Evolutionary conservation across 2,113 vertebrate species (phyloP).

Genomic region (Alexandromys fortis): DNA sequence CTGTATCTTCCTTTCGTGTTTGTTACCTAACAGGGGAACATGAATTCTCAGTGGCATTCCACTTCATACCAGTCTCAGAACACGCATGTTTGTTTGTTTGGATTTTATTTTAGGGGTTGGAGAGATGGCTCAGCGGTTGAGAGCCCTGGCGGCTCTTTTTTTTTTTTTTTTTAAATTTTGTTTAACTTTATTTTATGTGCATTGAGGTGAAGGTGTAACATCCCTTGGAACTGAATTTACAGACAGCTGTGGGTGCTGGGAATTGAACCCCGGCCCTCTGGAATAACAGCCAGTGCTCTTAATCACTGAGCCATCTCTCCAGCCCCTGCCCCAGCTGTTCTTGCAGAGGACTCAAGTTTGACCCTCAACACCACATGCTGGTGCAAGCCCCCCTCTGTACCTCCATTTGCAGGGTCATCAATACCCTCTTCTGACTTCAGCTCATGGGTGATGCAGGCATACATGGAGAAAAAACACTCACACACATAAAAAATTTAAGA

Average conservation of each 20-base stretch:
- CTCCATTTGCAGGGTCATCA: not conserved
- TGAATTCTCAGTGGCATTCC: not conserved
- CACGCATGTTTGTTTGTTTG: not conserved
- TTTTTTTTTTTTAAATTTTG: no score
- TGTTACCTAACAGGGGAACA: not conserved
- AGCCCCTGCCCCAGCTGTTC: not conserved
- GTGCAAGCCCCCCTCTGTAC: not conserved
- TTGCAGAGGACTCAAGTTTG: not conserved
- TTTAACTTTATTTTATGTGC: not conserved
- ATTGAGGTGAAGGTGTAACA: not conserved
- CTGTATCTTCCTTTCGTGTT: not conserved
- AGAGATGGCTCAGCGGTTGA: not conserved
- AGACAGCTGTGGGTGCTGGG: not conserved
- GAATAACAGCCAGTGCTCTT: not conserved
- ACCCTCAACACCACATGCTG: not conserved
- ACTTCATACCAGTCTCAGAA: fast-evolving
- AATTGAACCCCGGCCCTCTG: not conserved
- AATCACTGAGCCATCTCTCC: not conserved
- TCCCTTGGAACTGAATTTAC: not conserved
- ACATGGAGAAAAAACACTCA: not conserved
- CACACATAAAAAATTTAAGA: not conserved
- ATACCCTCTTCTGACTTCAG: not conserved
- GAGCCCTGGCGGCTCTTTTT: not conserved
- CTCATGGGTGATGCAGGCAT: not conserved
- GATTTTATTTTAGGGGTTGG: not conserved